Conservation (phyloP, 2,888 invertebrate species). For the Sinopyrophorus schimmeli region DNA sequence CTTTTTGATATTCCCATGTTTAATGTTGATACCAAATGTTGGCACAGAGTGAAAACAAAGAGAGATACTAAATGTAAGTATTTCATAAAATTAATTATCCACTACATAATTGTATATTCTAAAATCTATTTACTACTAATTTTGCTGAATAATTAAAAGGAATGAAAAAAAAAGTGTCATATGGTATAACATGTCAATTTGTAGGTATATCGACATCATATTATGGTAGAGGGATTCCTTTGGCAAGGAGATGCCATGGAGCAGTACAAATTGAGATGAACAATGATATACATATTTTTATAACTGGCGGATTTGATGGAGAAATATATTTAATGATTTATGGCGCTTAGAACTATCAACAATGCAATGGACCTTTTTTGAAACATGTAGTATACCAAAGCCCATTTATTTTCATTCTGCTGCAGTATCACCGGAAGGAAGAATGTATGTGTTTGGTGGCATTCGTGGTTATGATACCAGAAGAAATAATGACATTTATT, state of each 20-base stretch:
- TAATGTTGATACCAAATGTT: constrained; percentile 68
- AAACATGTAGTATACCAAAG: constrained; percentile 67
- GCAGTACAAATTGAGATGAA: constrained; percentile 72
- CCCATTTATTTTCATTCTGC: constrained; percentile 88
- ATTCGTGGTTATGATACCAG: constrained; percentile 62
- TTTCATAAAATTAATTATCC: no score
- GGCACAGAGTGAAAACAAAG: constrained; percentile 69
- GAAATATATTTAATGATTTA: constrained; percentile 71
- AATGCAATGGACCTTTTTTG: constrained; percentile 76
- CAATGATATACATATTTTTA: constrained; percentile 65
- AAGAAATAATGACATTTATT: constrained; percentile 76
- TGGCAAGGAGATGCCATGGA: constrained; percentile 84
- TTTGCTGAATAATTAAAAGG: no score
- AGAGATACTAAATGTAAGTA: no score
- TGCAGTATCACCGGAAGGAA: constrained; percentile 74
- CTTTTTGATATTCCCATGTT: constrained; percentile 76
- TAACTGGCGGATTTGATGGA: constrained; percentile 79
- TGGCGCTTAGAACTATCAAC: constrained; percentile 79
- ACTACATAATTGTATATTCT: no score
- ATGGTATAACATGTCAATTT: no score
- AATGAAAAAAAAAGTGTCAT: no score
- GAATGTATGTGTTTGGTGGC: constrained; percentile 80
- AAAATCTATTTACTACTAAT: no score
- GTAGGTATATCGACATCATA: no score
- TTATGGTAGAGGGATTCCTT: no score